Evolutionary conservation across 2,797 vertebrate genomes (phyloP), one percentile per base, ranked within the genome.

Genomic region (Sphenodon punctatus): DNA sequence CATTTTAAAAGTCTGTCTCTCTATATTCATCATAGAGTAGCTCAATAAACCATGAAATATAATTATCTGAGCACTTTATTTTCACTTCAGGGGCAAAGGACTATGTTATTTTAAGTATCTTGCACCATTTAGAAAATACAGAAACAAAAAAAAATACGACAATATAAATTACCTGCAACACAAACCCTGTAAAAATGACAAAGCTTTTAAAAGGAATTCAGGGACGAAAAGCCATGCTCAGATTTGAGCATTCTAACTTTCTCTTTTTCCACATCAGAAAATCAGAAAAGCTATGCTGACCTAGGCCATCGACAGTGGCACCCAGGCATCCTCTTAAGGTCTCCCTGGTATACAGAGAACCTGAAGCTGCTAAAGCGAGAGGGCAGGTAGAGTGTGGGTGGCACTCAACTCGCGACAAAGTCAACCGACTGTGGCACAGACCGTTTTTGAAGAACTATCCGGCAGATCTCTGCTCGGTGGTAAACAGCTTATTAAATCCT

Each of bases 41-140:
- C 43, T 61, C 81, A 81, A 77, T 67, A 82, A 86, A 23, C 7
- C 65, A 30, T 11, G 42, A 81, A 87, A 83, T 72, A 66, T 20
- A 68, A 61, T 65, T 72, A 75, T 38, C 48, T 68, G 23, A 10
- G 23, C 58, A 67, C 42, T 82, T 65, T 78, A 45, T 86, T 56
- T 82, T 73, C 13, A 69, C 4, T 42, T 34, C 10, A 68, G 86
- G 34, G n/a, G 80, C 63, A 66, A 80, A 65, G 51, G 75, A 59
- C 6, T n/a, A 22, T 23, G 9, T 46, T 10, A 67, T 70, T 84
- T 74, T 75, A 45, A 71, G 51, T 49, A 82, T 63, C 16, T 61
- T 81, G 49, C 19, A 72, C 51, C 71, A 72, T 82, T 75, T 68
- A 42, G 23, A 27, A 89, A 79, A 87, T 76, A 36, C 25, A 80